Percentiles rank a stretch among this genome's conserved stretches.
phyloP scores from a whole-genome alignment of 2,888 invertebrate genomes.

The Parnassius mnemosyne region DNA sequence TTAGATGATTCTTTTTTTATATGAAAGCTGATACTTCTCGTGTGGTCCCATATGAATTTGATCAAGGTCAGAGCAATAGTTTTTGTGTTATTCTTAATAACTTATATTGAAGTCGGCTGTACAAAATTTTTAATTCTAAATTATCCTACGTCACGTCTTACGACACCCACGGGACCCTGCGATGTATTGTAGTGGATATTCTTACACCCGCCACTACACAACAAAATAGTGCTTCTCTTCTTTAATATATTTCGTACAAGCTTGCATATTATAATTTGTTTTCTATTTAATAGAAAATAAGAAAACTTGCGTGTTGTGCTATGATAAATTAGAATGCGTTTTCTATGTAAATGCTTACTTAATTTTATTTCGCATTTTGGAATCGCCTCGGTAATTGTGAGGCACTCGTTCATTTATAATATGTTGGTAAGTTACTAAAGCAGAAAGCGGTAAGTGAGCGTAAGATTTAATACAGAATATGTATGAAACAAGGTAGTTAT shows the following conservation, averaged over 20 bases:
- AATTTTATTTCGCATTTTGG: slow-evolving; percentile 53
- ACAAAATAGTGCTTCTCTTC: too few relatives aligned
- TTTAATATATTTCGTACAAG: not conserved
- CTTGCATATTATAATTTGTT: slow-evolving; percentile 23
- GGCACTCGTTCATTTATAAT: slow-evolving; percentile 39
- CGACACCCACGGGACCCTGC: too few relatives aligned
- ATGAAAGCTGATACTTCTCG: too few relatives aligned
- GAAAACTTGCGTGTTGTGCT: slow-evolving; percentile 42
- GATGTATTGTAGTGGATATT: too few relatives aligned
- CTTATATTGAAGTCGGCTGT: too few relatives aligned
- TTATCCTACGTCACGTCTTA: too few relatives aligned
- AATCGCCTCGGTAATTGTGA: slow-evolving; percentile 46
- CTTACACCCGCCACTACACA: too few relatives aligned
- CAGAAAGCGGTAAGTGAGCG: slow-evolving; percentile 66
- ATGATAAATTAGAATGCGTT: slow-evolving; percentile 41
- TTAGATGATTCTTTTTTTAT: too few relatives aligned
- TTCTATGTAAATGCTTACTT: slow-evolving; percentile 47
- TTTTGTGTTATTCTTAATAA: too few relatives aligned
- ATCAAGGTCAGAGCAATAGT: too few relatives aligned
- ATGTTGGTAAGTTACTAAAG: slow-evolving; percentile 43
- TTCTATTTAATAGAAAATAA: slow-evolving; percentile 32
- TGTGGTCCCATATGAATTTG: too few relatives aligned
- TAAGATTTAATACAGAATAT: slow-evolving; percentile 34
- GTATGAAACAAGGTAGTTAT: slow-evolving; percentile 10
- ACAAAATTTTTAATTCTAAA: too few relatives aligned